Percentiles rank a stretch among this genome's conserved stretches.
Conservation (phyloP, 2,888 invertebrate genomes). For the Phrixothrix hirtus region DNA sequence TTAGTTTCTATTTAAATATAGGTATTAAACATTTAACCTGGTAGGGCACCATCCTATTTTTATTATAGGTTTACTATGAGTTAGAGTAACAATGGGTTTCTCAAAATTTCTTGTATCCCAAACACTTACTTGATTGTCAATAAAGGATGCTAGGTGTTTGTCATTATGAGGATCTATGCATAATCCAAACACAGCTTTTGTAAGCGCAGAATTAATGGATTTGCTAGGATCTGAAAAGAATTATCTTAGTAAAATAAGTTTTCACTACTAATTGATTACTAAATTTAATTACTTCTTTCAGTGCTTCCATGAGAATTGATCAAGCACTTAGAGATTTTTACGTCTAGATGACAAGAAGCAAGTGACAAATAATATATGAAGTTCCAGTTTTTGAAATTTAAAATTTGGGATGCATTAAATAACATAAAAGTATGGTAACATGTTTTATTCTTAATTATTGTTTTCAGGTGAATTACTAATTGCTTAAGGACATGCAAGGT, state of each 20-base stretch:
- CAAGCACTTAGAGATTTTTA: too few species aligned
- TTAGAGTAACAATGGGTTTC: constrained; percentile 76
- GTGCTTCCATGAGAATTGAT: too few species aligned
- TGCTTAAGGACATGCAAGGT: too few species aligned
- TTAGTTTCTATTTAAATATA: constrained; percentile 1
- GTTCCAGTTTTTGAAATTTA: too few species aligned
- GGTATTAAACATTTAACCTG: not conserved
- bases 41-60: constrained; percentile 90
- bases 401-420: too few species aligned
- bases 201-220: constrained; percentile 67
- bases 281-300: too few species aligned
- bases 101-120: constrained; percentile 91
- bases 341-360: too few species aligned
- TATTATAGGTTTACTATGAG: constrained; percentile 69
- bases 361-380: too few species aligned
- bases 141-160: constrained; percentile 80
- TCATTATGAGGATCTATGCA: constrained; percentile 77
- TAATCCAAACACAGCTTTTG: constrained; percentile 84
- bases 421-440: too few species aligned
- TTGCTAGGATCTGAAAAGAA: constrained; percentile 68
- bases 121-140: constrained; percentile 78
- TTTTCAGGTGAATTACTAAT: too few species aligned
- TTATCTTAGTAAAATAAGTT: not conserved
- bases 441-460: too few species aligned
- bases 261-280: too few species aligned